Evolutionary conservation across 2,888 invertebrate genomes (phyloP), one percentile per base, ranked within the genome.

Genomic region (Aplocera efformata): DNA sequence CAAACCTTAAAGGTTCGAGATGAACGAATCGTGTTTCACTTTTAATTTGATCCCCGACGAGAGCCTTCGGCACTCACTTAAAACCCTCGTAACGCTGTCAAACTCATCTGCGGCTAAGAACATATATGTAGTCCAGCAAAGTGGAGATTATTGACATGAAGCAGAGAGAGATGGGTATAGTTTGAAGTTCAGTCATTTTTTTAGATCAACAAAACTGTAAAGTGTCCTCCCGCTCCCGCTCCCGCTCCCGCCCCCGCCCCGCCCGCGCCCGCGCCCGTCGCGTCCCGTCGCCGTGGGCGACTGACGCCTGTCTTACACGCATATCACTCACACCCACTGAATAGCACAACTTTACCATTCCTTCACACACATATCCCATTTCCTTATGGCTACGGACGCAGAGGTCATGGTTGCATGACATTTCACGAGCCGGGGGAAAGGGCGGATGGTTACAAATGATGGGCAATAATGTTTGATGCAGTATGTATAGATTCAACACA

Each of bases 291-390:
- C 31, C 40, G 63, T 63, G 55, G 67, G 63, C 58, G 60, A 53
- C 38, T 48, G 58, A 53, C 53, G 50, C 39, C 55, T 57, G 62
- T 62, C 61, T 56, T 53, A 57, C 60, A 56, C 58, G 52, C 60
- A 56, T 57, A 59, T 60, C 60, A 51, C 52, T 59, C 53, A 63
- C 71, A 58, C 67, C 67, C 67, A 70, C 66, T 33, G 36, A 48
- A 47, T 41, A 37, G 37, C 20, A 50, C 49, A 42, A 53, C 43
- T 27, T 50, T 42, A 39, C 26, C 30, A 42, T 8, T 24, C 30
- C 26, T 7, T 30, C 7, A 23, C n/a, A 6, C 10, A 10, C 43
- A 43, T 24, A 33, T 17, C 13, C 5, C 21, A 35, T 28, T 9
- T 32, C 35, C 40, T 35, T 56, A 39, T 26, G 2, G 0, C 4